These are phyloP conservation scores for Corythucha ciliata DNA, from an alignment of 2,888 invertebrate species.

Conservation along the genomic window DNA sequence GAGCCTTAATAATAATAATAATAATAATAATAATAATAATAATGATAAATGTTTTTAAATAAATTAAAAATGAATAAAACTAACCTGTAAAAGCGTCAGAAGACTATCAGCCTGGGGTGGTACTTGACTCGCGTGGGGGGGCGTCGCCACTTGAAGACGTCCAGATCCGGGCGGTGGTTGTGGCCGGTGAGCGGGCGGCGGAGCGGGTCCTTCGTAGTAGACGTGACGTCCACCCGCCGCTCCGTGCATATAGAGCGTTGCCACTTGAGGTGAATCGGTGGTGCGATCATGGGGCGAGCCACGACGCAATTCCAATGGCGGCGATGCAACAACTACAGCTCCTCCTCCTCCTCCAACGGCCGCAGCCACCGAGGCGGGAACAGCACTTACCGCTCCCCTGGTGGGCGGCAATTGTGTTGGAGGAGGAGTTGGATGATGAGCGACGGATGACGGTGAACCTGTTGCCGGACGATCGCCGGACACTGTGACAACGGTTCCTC, in stretches of 20 bases:
- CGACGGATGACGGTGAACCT: too few relatives aligned
- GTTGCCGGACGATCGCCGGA: too few relatives aligned
- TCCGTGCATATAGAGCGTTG: slow-evolving; percentile 48
- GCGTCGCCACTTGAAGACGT: slow-evolving; percentile 49
- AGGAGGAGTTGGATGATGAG: too few relatives aligned
- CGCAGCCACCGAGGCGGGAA: slow-evolving; percentile 10
- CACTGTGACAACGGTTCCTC: too few relatives aligned
- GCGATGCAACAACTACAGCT: slow-evolving; percentile 25
- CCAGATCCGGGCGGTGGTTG: slow-evolving; percentile 41
- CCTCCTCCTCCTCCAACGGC: slow-evolving; percentile 12
- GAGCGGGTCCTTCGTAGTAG: slow-evolving; percentile 40
- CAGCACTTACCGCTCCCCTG: too few relatives aligned
- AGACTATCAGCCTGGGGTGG: slow-evolving; percentile 75
- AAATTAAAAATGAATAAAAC: slow-evolving; percentile 27
- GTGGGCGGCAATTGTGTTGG: too few relatives aligned
- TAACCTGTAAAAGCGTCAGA: slow-evolving; percentile 63
- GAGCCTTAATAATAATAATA: too few relatives aligned
- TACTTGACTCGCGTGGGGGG: slow-evolving; percentile 67
- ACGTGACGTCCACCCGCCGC: slow-evolving; percentile 36
- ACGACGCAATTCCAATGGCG: slow-evolving; percentile 33
- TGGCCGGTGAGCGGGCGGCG: slow-evolving; percentile 41
- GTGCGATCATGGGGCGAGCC: slow-evolving; percentile 49
- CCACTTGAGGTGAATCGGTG: slow-evolving; percentile 59
- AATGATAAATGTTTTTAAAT: slow-evolving; percentile 19
- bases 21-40: too few relatives aligned